A percentile compares a stretch with the other conserved stretches of the same genome.
These are phyloP conservation scores for Drosophila mauritiana DNA, from an alignment of 1,140 invertebrate genomes.

Conservation along the genomic window DNA sequence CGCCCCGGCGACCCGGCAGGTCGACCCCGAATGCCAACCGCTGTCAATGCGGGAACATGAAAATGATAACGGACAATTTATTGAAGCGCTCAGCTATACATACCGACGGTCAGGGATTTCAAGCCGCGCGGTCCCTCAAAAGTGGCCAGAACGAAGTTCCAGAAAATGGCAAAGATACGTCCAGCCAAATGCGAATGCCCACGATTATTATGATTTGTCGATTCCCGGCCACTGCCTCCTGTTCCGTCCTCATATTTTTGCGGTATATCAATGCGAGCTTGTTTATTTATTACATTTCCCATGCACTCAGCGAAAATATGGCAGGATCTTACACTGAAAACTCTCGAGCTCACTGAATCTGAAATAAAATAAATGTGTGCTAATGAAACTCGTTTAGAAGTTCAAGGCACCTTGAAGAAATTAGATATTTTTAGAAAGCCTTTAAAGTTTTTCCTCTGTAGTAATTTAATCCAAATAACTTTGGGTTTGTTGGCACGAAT, in stretches of 20 bases:
- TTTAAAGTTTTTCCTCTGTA: not conserved
- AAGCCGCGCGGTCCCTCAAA: slow-evolving; percentile 19
- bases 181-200: slow-evolving; percentile 26
- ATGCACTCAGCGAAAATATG: slow-evolving; percentile 3
- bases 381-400: no score
- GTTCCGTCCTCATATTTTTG: not conserved
- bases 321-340: not conserved
- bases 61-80: slow-evolving; percentile 83
- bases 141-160: slow-evolving; percentile 30
- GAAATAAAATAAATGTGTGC: no score
- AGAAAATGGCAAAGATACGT: not conserved
- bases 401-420: no score
- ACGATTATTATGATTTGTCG: slow-evolving; percentile 51
- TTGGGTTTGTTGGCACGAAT: slow-evolving; percentile 14
- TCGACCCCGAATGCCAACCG: slow-evolving; percentile 38
- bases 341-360: not conserved
- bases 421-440: no score
- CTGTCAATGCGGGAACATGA: slow-evolving; percentile 77
- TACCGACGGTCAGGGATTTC: slow-evolving; percentile 8
- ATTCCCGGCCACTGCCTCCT: slow-evolving; percentile 16
- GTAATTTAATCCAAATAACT: not conserved
- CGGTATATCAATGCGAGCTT: slow-evolving; percentile 17
- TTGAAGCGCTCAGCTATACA: slow-evolving; percentile 54
- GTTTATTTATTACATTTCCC: slow-evolving; percentile 59
- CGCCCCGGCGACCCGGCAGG: slow-evolving; percentile 40